phyloP scores from a whole-genome alignment of 2,113 vertebrate species.

The Bagarius yarrelli region DNA sequence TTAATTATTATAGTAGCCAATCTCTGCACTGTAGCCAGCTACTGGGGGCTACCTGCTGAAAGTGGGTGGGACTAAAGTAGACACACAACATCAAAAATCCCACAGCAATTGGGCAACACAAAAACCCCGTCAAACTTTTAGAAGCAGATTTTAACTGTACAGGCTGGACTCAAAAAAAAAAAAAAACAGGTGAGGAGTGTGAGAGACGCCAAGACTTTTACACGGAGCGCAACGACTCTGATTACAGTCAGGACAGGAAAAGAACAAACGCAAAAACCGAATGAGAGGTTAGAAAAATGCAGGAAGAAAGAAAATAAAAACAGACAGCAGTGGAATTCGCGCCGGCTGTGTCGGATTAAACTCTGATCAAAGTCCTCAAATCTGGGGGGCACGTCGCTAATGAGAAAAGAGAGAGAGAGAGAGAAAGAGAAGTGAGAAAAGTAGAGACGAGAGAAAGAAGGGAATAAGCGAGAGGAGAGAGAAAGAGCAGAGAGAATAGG shows the following conservation, averaged over 20 bases:
- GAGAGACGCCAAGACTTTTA: conserved; percentile 24
- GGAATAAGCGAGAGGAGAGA: not conserved
- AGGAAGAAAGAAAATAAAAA: conserved; percentile 47
- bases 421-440: not conserved
- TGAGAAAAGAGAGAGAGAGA: conserved; percentile 23
- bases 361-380: conserved; percentile 53
- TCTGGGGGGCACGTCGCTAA: conserved; percentile 44
- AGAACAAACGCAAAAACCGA: not conserved
- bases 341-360: conserved; percentile 51
- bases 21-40: not conserved
- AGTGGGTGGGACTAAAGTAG: no score
- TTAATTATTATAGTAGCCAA: not conserved
- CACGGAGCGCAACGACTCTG: not conserved
- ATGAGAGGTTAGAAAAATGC: conserved; percentile 10
- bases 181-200: not conserved
- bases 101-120: no score
- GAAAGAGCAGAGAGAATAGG: no score
- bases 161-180: not conserved
- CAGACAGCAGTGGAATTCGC: conserved; percentile 34
- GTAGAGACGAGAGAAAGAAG: not conserved
- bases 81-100: no score
- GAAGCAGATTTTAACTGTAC: no score
- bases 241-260: not conserved
- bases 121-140: no score
- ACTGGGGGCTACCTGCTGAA: not conserved